A percentile compares a stretch with the other conserved stretches of the same genome.
Conservation (phyloP, 1,140 invertebrate genomes). For the Ooceraea biroi region DNA sequence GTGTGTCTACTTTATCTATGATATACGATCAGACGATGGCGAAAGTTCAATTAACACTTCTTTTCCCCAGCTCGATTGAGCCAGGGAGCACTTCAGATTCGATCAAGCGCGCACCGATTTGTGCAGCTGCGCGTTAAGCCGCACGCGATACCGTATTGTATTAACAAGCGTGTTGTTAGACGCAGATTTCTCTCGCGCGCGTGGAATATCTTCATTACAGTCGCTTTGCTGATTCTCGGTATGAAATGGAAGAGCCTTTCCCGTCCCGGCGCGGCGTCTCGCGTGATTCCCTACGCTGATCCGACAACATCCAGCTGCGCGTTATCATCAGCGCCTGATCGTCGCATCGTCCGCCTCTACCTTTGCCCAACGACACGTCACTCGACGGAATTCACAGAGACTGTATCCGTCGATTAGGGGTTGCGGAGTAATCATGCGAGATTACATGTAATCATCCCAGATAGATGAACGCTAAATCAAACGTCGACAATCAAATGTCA, state of each 20-base stretch:
- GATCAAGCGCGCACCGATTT: slow-evolving; percentile 3
- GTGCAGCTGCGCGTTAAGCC: not conserved
- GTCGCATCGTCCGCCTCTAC: not conserved
- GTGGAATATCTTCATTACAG: slow-evolving; percentile 12
- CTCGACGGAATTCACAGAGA: slow-evolving; percentile 8
- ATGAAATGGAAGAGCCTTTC: not conserved
- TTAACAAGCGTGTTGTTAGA: slow-evolving; percentile 18
- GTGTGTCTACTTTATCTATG: no score
- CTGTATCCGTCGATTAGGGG: not conserved
- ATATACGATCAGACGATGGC: not conserved
- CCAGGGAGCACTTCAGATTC: not conserved
- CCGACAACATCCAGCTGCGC: not conserved
- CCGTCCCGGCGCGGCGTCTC: slow-evolving; percentile 10
- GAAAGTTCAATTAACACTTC: slow-evolving; percentile 3
- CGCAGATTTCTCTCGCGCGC: not conserved
- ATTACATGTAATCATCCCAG: no score
- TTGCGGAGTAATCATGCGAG: not conserved
- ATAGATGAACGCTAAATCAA: no score
- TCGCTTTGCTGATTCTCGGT: not conserved
- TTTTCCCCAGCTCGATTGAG: slow-evolving; percentile 19
- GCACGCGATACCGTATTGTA: slow-evolving; percentile 31
- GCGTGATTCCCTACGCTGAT: slow-evolving; percentile 13
- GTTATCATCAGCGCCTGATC: slow-evolving; percentile 22
- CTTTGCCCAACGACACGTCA: slow-evolving; percentile 12
- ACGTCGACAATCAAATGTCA: no score